phyloP scores from a whole-genome alignment of 64 coral and sea anemone genomes.

The Cladopsammia gracilis region DNA sequence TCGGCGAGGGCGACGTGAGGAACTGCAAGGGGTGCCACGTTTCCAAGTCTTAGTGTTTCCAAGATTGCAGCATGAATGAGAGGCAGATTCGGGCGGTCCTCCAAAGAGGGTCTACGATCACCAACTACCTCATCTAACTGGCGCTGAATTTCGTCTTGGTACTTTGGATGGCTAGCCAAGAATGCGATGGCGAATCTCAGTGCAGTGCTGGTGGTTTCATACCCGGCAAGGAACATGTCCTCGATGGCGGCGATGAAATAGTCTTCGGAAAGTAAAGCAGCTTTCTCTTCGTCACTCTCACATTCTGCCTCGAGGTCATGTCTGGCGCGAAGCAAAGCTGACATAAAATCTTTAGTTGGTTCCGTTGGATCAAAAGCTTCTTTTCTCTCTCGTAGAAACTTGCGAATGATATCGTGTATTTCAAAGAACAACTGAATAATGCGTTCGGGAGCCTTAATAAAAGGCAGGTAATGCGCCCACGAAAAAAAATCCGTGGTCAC shows the following conservation, averaged over 20 bases:
- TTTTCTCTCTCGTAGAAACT: neutral
- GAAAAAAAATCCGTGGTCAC: constrained; percentile 5
- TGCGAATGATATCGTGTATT: neutral
- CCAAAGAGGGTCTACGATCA: neutral
- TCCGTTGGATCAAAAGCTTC: constrained; percentile 12
- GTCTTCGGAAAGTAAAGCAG: neutral
- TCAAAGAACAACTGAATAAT: neutral
- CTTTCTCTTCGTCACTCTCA: neutral
- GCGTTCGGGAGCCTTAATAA: constrained; percentile 15
- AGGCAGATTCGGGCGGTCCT: constrained; percentile 11
- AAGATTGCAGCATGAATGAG: constrained; percentile 16
- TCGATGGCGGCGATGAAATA: constrained; percentile 14
- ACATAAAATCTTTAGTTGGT: constrained; percentile 1
- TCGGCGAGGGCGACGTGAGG: constrained; percentile 7
- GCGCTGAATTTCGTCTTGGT: constrained; percentile 15
- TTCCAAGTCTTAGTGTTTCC: constrained; percentile 11
- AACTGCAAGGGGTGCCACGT: neutral
- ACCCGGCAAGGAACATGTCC: constrained; percentile 36
- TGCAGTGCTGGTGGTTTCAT: constrained; percentile 28
- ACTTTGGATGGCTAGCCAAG: neutral
- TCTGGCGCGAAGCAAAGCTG: constrained; percentile 27
- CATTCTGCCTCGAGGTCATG: neutral
- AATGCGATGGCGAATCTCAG: neutral
- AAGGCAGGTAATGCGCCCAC: constrained; percentile 19
- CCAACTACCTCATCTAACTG: constrained; percentile 10